Evolutionary conservation across 2,888 invertebrate genomes (phyloP).

Genomic region (Fissipunctia ypsillon): DNA sequence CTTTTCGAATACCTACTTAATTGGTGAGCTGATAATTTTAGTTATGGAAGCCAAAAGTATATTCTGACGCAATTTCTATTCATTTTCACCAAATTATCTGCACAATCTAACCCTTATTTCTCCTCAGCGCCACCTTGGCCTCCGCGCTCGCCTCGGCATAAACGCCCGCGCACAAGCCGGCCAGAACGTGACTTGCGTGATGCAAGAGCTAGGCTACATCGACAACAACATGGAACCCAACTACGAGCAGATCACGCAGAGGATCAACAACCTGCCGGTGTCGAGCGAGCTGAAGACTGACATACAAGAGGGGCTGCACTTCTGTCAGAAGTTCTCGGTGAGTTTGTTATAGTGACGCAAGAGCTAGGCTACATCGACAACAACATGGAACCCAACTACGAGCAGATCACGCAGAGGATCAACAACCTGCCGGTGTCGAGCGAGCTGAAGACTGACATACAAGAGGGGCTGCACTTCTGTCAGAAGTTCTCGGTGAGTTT

Average conservation of each 20-base stretch:
- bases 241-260: slow-evolving; percentile 91
- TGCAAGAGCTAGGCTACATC: slow-evolving; percentile 93
- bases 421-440: slow-evolving; percentile 91
- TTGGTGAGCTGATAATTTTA: neutral
- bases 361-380: neutral
- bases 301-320: slow-evolving; percentile 92
- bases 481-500: slow-evolving; percentile 92
- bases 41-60: neutral
- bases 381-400: slow-evolving; percentile 76
- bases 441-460: slow-evolving; percentile 92
- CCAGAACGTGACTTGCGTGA: slow-evolving; percentile 93
- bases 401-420: slow-evolving; percentile 91
- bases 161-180: slow-evolving; percentile 83
- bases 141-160: slow-evolving; percentile 91
- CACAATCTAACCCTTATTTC: neutral
- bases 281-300: slow-evolving; percentile 91
- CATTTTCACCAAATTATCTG: neutral
- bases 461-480: slow-evolving; percentile 92
- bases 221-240: slow-evolving; percentile 92
- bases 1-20: neutral
- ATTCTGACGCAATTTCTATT: neutral
- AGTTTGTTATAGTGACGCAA: slow-evolving; percentile 62
- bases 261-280: slow-evolving; percentile 91
- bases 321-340: slow-evolving; percentile 93
- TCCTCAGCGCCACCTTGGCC: slow-evolving; percentile 91